These are phyloP conservation scores for Poeciliopsis retropinna DNA, from an alignment of 2,113 vertebrate species.

Conservation along the genomic window DNA sequence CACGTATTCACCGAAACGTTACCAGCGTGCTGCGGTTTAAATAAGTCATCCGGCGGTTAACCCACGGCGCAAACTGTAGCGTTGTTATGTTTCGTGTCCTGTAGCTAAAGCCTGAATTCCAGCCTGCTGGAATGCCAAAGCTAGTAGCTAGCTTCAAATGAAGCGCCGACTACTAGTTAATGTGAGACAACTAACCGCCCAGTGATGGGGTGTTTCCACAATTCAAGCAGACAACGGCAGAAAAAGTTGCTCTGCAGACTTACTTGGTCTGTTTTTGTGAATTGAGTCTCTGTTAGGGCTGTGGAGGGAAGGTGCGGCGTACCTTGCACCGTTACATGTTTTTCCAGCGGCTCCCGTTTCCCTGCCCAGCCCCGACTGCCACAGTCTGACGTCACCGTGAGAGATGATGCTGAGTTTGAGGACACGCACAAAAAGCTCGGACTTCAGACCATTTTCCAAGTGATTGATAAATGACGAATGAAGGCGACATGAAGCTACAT, in stretches of 20 bases:
- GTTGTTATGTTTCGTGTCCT: neutral
- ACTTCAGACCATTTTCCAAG: neutral
- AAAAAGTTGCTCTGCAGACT: neutral
- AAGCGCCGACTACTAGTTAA: neutral
- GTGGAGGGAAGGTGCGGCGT: conserved; percentile 22
- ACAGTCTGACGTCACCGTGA: conserved; percentile 59
- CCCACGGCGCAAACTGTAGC: neutral
- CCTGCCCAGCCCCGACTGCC: conserved; percentile 48
- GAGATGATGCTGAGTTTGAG: conserved; percentile 38
- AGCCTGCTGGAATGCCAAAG: conserved; percentile 42
- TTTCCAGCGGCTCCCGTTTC: conserved; percentile 20
- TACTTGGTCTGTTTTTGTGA: conserved; percentile 38
- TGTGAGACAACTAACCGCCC: neutral
- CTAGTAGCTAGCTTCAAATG: conserved; percentile 57
- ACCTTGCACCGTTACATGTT: conserved; percentile 54
- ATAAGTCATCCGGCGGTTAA: too few species aligned
- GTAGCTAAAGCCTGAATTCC: neutral
- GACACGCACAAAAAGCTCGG: conserved; percentile 14
- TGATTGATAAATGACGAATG: neutral
- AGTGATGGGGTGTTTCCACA: neutral
- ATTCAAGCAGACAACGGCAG: neutral
- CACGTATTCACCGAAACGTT: neutral
- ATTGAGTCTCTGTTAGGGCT: conserved; percentile 15
- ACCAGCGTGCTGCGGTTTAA: too few species aligned
- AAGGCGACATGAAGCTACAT: neutral